phyloP scores from a whole-genome alignment of 2,888 invertebrate species.

The Tenodera sinensis region DNA sequence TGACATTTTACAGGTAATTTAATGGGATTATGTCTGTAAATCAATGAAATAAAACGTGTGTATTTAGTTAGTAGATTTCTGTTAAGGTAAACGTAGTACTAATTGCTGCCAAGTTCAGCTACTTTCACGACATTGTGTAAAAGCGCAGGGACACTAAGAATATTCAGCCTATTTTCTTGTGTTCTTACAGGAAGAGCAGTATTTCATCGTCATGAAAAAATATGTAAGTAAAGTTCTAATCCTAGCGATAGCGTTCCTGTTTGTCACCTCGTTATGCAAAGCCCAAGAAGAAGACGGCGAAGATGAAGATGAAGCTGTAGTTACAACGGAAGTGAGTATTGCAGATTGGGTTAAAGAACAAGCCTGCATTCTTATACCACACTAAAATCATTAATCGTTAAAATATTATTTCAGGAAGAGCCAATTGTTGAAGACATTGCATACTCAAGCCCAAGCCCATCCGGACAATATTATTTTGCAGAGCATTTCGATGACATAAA shows the following conservation, averaged over 20 bases:
- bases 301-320: constrained; percentile 18
- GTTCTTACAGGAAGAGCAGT: not conserved
- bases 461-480: constrained; percentile 65
- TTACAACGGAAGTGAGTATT: constrained; percentile 21
- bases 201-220: not conserved
- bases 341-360: not conserved
- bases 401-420: constrained; percentile 21
- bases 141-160: not conserved
- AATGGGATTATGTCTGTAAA: not conserved
- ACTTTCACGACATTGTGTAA: not conserved
- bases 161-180: not conserved
- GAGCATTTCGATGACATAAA: constrained; percentile 82
- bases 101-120: not conserved
- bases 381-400: not conserved
- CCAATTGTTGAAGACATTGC: constrained; percentile 46
- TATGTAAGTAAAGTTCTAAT: not conserved
- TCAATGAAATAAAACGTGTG: not conserved
- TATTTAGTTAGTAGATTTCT: not conserved
- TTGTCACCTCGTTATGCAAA: not conserved
- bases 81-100: not conserved
- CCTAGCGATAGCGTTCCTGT: not conserved
- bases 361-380: not conserved
- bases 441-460: constrained; percentile 70
- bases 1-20: constrained; percentile 11
- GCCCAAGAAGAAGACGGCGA: constrained; percentile 13